Conservation (phyloP, 2,888 invertebrate genomes). For the Nowickia ferox region DNA sequence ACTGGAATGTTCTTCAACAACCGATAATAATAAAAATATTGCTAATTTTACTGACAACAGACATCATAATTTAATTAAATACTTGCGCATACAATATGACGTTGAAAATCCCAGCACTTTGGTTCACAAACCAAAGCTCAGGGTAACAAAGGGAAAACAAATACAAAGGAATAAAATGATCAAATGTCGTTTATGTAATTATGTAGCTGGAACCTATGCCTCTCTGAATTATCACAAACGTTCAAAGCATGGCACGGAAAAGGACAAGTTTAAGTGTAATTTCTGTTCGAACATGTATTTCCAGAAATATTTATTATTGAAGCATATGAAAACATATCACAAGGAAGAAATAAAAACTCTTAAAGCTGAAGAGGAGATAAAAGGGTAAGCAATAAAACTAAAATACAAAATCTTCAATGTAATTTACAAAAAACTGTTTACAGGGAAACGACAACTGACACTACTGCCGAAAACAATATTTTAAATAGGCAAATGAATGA, state of each 20-base stretch:
- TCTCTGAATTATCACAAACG: conserved; percentile 57
- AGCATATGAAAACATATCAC: conserved; percentile 49
- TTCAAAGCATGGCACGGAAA: conserved; percentile 51
- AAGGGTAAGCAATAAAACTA: not conserved
- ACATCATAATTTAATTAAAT: no score
- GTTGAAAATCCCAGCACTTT: no score
- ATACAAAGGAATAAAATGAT: conserved; percentile 35
- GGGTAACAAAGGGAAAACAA: not conserved
- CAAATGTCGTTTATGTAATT: conserved; percentile 54
- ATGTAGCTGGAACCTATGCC: conserved; percentile 40
- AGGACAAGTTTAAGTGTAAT: conserved; percentile 61
- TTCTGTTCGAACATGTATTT: conserved; percentile 45
- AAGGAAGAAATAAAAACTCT: conserved; percentile 29
- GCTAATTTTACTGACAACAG: no score
- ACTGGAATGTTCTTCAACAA: not conserved
- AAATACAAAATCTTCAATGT: not conserved
- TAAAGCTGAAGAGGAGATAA: conserved; percentile 7
- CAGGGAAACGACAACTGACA: not conserved
- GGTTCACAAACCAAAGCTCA: conserved; percentile 21
- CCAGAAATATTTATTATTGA: conserved; percentile 40
- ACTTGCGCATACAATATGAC: no score
- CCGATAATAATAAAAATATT: not conserved
- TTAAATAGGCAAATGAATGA: not conserved
- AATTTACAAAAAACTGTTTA: not conserved
- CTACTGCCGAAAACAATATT: not conserved